These are phyloP conservation scores for Notechis scutatus DNA, from an alignment of 2,113 vertebrate genomes.

Conservation along the genomic window DNA sequence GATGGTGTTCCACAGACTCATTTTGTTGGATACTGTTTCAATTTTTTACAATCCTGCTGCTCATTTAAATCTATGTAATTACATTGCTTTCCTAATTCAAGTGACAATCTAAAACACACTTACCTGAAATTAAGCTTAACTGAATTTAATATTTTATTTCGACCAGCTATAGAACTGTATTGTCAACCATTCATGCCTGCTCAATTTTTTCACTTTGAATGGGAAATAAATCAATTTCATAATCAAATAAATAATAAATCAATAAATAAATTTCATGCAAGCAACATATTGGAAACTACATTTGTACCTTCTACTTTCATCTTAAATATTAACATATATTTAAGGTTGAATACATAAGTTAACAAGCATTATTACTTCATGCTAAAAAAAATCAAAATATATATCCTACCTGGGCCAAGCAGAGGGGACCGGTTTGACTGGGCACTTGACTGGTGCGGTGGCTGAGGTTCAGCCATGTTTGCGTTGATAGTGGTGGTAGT, in stretches of 20 bases:
- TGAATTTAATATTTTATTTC: not conserved
- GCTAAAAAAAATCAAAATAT: not conserved
- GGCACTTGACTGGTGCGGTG: constrained; percentile 79
- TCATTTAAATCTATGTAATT: not conserved
- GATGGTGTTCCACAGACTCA: not conserved
- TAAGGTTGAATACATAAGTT: not conserved
- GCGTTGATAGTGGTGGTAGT: constrained; percentile 77
- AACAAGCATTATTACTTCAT: not conserved
- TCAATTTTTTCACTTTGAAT: not conserved
- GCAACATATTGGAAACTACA: not conserved
- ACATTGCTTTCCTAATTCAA: not conserved
- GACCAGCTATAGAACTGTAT: not conserved
- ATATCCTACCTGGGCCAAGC: constrained; percentile 84
- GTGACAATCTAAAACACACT: not conserved
- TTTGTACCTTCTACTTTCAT: not conserved
- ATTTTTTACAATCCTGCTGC: not conserved
- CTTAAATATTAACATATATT: not conserved
- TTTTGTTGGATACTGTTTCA: not conserved
- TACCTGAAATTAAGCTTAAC: not conserved
- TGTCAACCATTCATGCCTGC: not conserved
- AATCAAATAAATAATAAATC: no score
- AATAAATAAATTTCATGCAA: not conserved
- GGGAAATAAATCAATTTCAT: not conserved
- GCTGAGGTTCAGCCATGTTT: constrained; percentile 74
- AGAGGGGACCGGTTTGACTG: constrained; percentile 83